Evolutionary conservation across 2,888 invertebrate genomes (phyloP), one percentile per base, ranked within the genome.

Genomic region (Macrophya alboannulata): DNA sequence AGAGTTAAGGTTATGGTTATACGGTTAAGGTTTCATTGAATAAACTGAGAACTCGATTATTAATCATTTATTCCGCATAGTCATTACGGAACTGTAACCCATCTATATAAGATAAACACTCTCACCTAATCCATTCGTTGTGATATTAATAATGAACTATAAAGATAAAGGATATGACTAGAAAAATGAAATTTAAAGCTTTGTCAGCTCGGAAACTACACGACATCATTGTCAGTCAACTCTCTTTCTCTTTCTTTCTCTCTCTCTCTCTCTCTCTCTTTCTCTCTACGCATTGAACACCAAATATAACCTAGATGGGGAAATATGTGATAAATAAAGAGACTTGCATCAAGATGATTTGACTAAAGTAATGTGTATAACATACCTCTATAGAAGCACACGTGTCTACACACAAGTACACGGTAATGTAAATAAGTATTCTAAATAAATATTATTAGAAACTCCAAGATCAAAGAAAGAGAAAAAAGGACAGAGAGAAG

Each of bases 31-130:
- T 68, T 37, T 37, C 31, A 37, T 12, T 17, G 8, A 12, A 37
- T 0, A 68, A 4, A 68, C 40, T n/a, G 5, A 15, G 71, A 45
- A 25, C 25, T 21, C 5, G n/a, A n/a, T 74, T 55, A 15, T 74
- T 55, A 12, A 55, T 17, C 1, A 45, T 8, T 81, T 59, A 81
- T 43, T 81, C 10, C n/a, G 62, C 81, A 62, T 5, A 65, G 81
- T 81, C 81, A 81, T 81, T 59, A 62, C 51, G 51, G 25, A 15
- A 43, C 6, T 25, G 62, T 81, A 81, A 81, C 81, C 62, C 62
- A 81, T 37, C 17, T n/a, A 3, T 37, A 68, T 4, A 17, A 31
- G n/a, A 45, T 12, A n/a, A 21, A 71, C 21, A 3, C 62, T 8
- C 10, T 71, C n/a, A 37, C 71, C 17, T 71, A 21, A 21, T 25